Evolutionary conservation across 1,140 invertebrate species (phyloP), one percentile per base, ranked within the genome.

Genomic region (Drosophila truncata): DNA sequence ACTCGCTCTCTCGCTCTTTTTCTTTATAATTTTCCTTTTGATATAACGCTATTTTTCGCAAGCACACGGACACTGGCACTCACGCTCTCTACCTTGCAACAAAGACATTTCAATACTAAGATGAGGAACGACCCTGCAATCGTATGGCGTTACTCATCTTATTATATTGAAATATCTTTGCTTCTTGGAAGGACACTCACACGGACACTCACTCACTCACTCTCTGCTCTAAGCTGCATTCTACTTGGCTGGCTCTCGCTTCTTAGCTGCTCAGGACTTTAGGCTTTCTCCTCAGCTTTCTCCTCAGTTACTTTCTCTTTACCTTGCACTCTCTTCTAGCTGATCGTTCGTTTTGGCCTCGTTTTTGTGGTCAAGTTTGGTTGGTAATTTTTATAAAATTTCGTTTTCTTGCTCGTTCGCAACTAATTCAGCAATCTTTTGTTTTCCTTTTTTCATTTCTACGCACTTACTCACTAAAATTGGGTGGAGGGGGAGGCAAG

Each of bases 401-500:
- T 78, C 37, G 55, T 78, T 85, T 78, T 73, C 66, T 63, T 37
- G 72, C 52, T 61, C 67, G 42, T 80, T 75, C 69, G 59, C 67
- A 90, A 90, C 87, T 86, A 91, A 91, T 91, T 91, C 87, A 91
- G 87, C 87, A 91, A 91, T 85, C 71, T 78, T 79, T 72, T 59
- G 50, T 71, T 82, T 73, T 59, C 54, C 37, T 52, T 59, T 35
- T n/a, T 35, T 31, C 35, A 23, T 54, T 41, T 18, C 61, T 86
- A 71, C 58, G 63, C 18, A 46, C 66, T 70, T 72, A 72, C 7
- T 20, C 16, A 49, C 66, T 72, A 72, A 27, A 14, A 1, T 14
- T 4, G 1, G 10, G 10, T 27, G 46, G 47, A 52, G 10, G 47
- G 46, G 47, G 66, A 72, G 69, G 69, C 44, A 60, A 72, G 69